A percentile compares a stretch with the other conserved stretches of the same genome.
These are phyloP conservation scores for Sylvilagus bachmani DNA, from an alignment of 2,113 vertebrate genomes.

Conservation along the genomic window DNA sequence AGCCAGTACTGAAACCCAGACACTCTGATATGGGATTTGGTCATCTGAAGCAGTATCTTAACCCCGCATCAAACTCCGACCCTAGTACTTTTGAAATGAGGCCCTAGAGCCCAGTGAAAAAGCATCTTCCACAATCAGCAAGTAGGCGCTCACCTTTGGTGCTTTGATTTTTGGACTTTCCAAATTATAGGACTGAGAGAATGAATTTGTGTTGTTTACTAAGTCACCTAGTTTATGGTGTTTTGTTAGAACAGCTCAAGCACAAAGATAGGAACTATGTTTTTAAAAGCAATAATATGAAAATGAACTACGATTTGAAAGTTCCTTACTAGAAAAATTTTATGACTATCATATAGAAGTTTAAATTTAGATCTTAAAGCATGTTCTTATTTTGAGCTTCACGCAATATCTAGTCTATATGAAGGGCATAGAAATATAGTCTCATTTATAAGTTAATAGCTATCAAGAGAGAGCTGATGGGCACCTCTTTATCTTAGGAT, in stretches of 20 bases:
- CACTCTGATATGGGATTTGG: too few species aligned
- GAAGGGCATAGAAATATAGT: neutral
- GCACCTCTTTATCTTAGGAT: neutral
- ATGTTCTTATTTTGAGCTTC: constrained; percentile 11
- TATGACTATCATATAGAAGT: neutral
- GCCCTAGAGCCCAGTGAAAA: too few species aligned
- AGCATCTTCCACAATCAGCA: neutral
- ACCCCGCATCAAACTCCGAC: too few species aligned
- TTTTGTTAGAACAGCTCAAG: neutral
- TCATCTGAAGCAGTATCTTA: too few species aligned
- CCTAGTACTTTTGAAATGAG: too few species aligned
- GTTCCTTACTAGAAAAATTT: neutral
- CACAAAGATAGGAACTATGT: neutral
- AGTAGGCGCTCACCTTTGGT: neutral
- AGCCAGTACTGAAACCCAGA: too few species aligned
- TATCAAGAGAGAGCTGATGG: neutral
- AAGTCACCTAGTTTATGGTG: neutral
- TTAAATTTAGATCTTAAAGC: constrained; percentile 30
- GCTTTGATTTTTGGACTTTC: neutral
- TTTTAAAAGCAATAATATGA: constrained; percentile 10
- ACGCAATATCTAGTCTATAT: neutral
- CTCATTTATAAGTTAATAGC: neutral
- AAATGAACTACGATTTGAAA: neutral
- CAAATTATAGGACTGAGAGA: neutral
- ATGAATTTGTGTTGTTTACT: neutral